Conservation (phyloP, 1,140 invertebrate genomes). For the Solen grandis region DNA sequence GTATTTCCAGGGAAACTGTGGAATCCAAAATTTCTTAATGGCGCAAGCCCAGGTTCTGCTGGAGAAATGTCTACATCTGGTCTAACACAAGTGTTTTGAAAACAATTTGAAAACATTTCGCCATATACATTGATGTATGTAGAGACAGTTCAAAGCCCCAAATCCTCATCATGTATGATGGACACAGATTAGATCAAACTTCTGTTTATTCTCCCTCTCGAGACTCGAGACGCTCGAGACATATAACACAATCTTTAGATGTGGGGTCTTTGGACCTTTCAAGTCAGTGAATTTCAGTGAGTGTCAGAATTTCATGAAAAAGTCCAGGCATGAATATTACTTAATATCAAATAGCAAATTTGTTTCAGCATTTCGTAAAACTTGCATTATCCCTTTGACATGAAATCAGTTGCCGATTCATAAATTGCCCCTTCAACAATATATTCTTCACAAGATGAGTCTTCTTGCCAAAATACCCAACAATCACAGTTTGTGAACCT, state of each 20-base stretch:
- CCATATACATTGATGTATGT: conserved; percentile 61
- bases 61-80: conserved; percentile 80
- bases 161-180: conserved; percentile 79
- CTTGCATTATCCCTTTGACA: conserved; percentile 36
- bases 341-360: conserved; percentile 16
- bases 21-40: conserved; percentile 76
- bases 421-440: conserved; percentile 28
- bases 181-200: conserved; percentile 72
- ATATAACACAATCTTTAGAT: conserved; percentile 57
- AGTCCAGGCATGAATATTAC: conserved; percentile 10
- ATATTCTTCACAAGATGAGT: too few relatives aligned
- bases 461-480: too few relatives aligned
- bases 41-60: conserved; percentile 76
- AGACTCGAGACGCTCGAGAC: conserved; percentile 63
- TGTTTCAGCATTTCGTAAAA: conserved; percentile 8
- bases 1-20: conserved; percentile 63
- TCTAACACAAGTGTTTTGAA: conserved; percentile 79
- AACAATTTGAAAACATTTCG: conserved; percentile 81
- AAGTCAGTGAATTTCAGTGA: conserved; percentile 43
- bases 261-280: conserved; percentile 60
- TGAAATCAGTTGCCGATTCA: not conserved
- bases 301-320: conserved; percentile 11
- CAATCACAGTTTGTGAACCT: not conserved
- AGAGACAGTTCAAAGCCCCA: conserved; percentile 61
- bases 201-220: conserved; percentile 61